Percentiles rank a stretch among this genome's conserved stretches.
Conservation (phyloP, 2,797 vertebrate genomes). For the Percopsis omiscomaycus region DNA sequence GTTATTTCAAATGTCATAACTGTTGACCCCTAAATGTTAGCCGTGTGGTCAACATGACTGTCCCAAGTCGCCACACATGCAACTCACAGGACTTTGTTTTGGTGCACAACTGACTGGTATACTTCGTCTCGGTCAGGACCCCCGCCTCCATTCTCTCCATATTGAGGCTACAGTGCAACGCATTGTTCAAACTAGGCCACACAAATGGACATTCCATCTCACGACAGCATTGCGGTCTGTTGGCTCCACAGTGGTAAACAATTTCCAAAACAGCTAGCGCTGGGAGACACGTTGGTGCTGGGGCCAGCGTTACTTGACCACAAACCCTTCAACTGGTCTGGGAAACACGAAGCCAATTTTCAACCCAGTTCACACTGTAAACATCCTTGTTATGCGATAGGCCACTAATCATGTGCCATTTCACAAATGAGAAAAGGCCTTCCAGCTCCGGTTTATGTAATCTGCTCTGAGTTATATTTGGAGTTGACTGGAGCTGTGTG, state of each 20-base stretch:
- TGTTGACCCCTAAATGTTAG: slow-evolving; percentile 6
- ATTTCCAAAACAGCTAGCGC: slow-evolving; percentile 44
- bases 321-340: not conserved
- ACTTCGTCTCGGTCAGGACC: slow-evolving; percentile 53
- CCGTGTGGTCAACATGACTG: slow-evolving; percentile 17
- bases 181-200: slow-evolving; percentile 71
- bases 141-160: slow-evolving; percentile 47
- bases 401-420: slow-evolving; percentile 19
- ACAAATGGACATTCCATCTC: slow-evolving; percentile 60
- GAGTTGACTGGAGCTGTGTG: slow-evolving; percentile 7
- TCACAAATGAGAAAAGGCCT: slow-evolving; percentile 14
- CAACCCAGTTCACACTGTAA: slow-evolving; percentile 17
- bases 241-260: slow-evolving; percentile 56
- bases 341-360: slow-evolving; percentile 8
- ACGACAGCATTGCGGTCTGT: slow-evolving; percentile 38
- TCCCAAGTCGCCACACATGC: slow-evolving; percentile 7
- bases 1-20: too few relatives aligned
- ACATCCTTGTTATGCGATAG: slow-evolving; percentile 18
- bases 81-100: slow-evolving; percentile 28
- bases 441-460: slow-evolving; percentile 14
- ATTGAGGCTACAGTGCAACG: slow-evolving; percentile 58
- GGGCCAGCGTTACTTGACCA: not conserved
- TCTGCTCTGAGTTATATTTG: slow-evolving; percentile 16
- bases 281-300: slow-evolving; percentile 1
- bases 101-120: slow-evolving; percentile 46